Evolutionary conservation across 2,888 invertebrate species (phyloP).

Genomic region (Monoplex corrugatus): DNA sequence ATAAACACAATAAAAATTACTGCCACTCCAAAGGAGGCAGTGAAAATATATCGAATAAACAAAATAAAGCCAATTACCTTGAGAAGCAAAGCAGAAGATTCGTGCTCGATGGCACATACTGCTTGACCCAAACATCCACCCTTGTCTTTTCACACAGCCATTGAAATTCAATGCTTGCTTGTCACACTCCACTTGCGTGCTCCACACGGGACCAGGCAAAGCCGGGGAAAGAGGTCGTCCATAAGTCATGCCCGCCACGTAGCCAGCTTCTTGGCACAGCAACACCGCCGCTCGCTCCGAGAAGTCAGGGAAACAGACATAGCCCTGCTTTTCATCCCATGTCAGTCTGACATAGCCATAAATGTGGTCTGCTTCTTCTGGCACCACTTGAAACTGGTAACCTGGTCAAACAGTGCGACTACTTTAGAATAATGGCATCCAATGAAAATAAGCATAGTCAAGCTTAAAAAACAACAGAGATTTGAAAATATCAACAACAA

Average conservation of each 20-base stretch:
- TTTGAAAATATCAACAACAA: too few species aligned
- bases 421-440: too few species aligned
- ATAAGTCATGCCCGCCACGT: constrained; percentile 25
- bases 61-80: too few species aligned
- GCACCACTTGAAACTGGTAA: background rate
- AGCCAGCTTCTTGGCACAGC: constrained; percentile 32
- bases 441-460: too few species aligned
- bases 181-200: background rate
- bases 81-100: background rate
- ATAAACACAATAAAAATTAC: too few species aligned
- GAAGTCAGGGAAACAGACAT: constrained; percentile 35
- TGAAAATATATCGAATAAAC: too few species aligned
- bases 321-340: constrained; percentile 9
- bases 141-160: too few species aligned
- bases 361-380: background rate
- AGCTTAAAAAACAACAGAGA: too few species aligned
- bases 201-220: background rate
- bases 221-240: background rate
- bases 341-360: constrained; percentile 7
- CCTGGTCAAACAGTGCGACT: background rate
- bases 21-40: too few species aligned
- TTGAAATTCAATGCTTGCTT: background rate
- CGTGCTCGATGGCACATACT: background rate
- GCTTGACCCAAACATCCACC: too few species aligned
- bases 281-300: background rate